Percentiles rank a stretch among this genome's conserved stretches.
Conservation (phyloP, 2,888 invertebrate species). For the Eupithecia insigniata region DNA sequence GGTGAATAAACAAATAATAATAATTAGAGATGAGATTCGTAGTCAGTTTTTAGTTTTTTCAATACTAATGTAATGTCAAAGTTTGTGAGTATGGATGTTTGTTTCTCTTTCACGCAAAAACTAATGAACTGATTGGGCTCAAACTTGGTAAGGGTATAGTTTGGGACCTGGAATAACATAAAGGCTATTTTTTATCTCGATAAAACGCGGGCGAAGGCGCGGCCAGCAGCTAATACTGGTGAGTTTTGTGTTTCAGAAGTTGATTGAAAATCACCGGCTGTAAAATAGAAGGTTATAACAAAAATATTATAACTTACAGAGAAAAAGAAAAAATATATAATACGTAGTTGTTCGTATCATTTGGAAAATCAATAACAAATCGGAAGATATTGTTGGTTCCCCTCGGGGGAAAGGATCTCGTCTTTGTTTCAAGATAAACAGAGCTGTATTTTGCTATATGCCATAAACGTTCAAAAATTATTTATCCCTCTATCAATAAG, state of each 20-base stretch:
- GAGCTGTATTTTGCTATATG: slow-evolving; percentile 1
- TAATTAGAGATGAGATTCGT: background rate
- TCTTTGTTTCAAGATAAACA: slow-evolving; percentile 35
- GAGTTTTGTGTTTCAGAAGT: background rate
- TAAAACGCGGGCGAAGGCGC: too few relatives aligned
- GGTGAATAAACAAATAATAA: too few relatives aligned
- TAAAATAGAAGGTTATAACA: background rate
- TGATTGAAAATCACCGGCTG: background rate
- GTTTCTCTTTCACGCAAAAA: too few relatives aligned
- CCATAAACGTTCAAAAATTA: background rate
- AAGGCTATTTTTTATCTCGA: too few relatives aligned
- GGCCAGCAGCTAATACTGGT: too few relatives aligned
- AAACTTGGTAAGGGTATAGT: too few relatives aligned
- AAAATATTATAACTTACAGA: background rate
- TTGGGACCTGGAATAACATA: too few relatives aligned
- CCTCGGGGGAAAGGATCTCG: slow-evolving; percentile 40
- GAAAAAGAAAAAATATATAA: background rate
- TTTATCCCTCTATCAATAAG: too few relatives aligned
- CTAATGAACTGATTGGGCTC: too few relatives aligned
- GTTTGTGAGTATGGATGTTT: too few relatives aligned
- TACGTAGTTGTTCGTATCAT: background rate
- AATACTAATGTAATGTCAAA: too few relatives aligned
- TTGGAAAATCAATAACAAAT: slow-evolving; percentile 33
- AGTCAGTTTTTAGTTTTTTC: too few relatives aligned
- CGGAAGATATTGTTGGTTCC: slow-evolving; percentile 45